phyloP scores from a whole-genome alignment of 2,888 invertebrate genomes.

The Exocentrus adspersus region DNA sequence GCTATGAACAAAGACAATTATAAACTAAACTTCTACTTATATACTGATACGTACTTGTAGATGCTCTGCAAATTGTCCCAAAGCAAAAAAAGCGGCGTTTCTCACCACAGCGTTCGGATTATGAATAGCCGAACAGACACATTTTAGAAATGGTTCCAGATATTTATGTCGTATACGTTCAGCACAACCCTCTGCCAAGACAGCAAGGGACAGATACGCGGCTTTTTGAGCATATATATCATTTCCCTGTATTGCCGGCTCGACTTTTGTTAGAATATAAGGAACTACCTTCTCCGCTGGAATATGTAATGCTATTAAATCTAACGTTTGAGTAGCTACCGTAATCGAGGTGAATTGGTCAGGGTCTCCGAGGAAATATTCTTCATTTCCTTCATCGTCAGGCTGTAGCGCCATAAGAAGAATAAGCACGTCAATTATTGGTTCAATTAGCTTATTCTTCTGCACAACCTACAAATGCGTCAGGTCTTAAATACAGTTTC shows the following conservation, averaged over 20 bases:
- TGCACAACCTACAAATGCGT: slow-evolving; percentile 64
- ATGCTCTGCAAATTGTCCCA: slow-evolving; percentile 84
- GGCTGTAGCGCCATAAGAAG: slow-evolving; percentile 73
- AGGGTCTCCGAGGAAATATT: slow-evolving; percentile 71
- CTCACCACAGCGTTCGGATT: slow-evolving; percentile 73
- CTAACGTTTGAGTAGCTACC: slow-evolving; percentile 78
- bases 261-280: slow-evolving; percentile 71
- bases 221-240: slow-evolving; percentile 75
- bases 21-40: neutral
- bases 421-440: slow-evolving; percentile 74
- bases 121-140: slow-evolving; percentile 76
- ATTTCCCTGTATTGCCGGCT: slow-evolving; percentile 70
- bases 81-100: slow-evolving; percentile 80
- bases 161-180: slow-evolving; percentile 79
- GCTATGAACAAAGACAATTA: slow-evolving; percentile 62
- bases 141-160: slow-evolving; percentile 74
- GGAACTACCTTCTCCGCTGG: slow-evolving; percentile 82
- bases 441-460: slow-evolving; percentile 77
- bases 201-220: slow-evolving; percentile 77
- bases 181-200: slow-evolving; percentile 81
- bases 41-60: slow-evolving; percentile 67
- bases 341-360: slow-evolving; percentile 73
- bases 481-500: no score
- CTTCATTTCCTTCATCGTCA: slow-evolving; percentile 71
- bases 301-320: slow-evolving; percentile 77